Evolutionary conservation across 2,888 invertebrate species (phyloP), one percentile per base, ranked within the genome.

Genomic region (Teleiodes luculella): DNA sequence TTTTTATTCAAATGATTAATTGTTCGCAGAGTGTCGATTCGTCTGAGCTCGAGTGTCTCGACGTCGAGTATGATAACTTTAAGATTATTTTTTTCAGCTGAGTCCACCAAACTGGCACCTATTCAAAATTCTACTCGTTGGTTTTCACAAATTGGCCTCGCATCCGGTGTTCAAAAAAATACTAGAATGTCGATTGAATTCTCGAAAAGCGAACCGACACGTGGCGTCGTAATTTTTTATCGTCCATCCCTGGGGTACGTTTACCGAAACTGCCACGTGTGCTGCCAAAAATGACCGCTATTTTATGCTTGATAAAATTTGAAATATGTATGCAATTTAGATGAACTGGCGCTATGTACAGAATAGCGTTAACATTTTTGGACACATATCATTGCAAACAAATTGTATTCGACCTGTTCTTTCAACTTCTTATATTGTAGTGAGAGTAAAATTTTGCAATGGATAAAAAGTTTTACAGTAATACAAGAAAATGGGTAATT

Each of bases 201-300:
- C 76, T 65, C 66, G 60, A 63, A 66, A 71, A 70, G 58, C 57
- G 55, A 57, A 62, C 62, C 66, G 56, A 66, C 60, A 66, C 60
- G 73, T 49, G 73, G 76, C 59, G 56, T 76, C 78, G 76, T 78
- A 76, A 74, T 74, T 74, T 78, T 78, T 80, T 80, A 78, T 79
- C 70, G 76, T 57, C 66, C 52, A 64, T 72, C 77, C 72, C 72
- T 54, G 41, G 73, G 67, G 76, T 66, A 64, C 68, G 67, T 74
- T 76, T 73, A 72, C 66, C 51, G 53, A 52, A 63, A 66, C 58
- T 55, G 59, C 61, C 60, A 61, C 62, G 63, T 63, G 56, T 60
- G 59, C 53, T 61, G 65, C 64, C 66, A 67, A 65, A 43, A 72
- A 68, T 68, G 63, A 65, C 63, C 57, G 56, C 51, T 51, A 56